These are phyloP conservation scores for Apis cerana DNA, from an alignment of 1,140 invertebrate genomes.

Conservation along the genomic window DNA sequence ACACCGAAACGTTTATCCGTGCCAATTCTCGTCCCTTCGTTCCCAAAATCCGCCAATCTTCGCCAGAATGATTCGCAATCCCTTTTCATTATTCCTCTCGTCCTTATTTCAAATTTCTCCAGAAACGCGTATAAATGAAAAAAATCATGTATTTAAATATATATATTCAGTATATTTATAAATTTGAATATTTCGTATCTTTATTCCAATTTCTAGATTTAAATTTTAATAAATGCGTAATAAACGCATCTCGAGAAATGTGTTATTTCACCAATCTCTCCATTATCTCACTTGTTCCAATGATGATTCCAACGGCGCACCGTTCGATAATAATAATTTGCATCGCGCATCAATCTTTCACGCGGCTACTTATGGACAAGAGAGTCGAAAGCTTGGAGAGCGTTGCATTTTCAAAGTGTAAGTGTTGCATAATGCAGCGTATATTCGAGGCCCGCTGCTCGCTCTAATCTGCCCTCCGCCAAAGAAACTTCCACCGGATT, in stretches of 20 bases:
- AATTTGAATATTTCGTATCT: too few species aligned
- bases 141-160: too few species aligned
- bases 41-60: not conserved
- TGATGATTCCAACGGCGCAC: too few species aligned
- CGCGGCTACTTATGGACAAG: not conserved
- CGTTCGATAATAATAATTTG: too few species aligned
- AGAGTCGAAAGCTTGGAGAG: not conserved
- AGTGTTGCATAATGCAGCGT: slow-evolving; percentile 24
- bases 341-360: too few species aligned
- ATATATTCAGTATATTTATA: too few species aligned
- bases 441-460: too few species aligned
- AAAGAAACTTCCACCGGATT: slow-evolving; percentile 42
- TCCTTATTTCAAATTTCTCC: not conserved
- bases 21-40: not conserved
- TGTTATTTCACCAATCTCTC: too few species aligned
- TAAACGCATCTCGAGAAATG: too few species aligned
- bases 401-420: slow-evolving; percentile 5
- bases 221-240: too few species aligned
- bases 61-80: not conserved
- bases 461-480: slow-evolving; percentile 4
- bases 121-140: not conserved
- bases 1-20: not conserved
- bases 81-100: not conserved
- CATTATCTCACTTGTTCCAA: too few species aligned
- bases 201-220: too few species aligned